These are phyloP conservation scores for Glareola pratincola DNA, from an alignment of 2,113 vertebrate species.

Conservation along the genomic window DNA sequence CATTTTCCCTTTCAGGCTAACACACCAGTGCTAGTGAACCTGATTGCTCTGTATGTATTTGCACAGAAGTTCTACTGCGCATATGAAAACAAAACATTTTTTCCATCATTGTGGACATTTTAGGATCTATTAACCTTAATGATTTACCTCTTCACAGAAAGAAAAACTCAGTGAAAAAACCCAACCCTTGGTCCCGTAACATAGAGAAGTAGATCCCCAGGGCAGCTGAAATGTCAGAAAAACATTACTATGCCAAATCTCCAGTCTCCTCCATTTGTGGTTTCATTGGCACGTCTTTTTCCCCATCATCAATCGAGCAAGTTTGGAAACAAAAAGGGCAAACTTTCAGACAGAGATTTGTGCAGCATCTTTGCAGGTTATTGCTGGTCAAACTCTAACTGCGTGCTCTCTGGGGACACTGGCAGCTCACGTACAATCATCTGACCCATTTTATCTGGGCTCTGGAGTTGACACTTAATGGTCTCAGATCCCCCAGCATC, in stretches of 20 bases:
- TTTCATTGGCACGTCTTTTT: not conserved
- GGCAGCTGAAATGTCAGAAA: not conserved
- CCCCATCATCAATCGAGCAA: not conserved
- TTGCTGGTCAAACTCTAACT: not conserved
- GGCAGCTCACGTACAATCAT: not conserved
- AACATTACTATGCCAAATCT: not conserved
- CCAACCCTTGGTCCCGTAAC: not conserved
- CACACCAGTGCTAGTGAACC: conserved; percentile 37
- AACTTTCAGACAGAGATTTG: not conserved
- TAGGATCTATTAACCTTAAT: not conserved
- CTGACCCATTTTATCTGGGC: not conserved
- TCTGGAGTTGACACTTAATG: not conserved
- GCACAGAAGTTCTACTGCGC: not conserved
- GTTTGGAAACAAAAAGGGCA: conserved; percentile 2
- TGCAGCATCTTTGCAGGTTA: not conserved
- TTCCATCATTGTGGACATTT: not conserved
- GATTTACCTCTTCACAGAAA: not conserved
- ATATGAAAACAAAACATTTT: not conserved
- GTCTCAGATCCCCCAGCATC: not conserved
- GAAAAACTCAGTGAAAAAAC: not conserved
- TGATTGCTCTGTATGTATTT: conserved; percentile 1
- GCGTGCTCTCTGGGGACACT: not conserved
- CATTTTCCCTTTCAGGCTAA: conserved; percentile 25
- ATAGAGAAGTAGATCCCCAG: not conserved
- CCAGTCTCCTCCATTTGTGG: not conserved